Evolutionary conservation across 1,140 invertebrate species (phyloP).

Genomic region (Drosophila lacertosa): DNA sequence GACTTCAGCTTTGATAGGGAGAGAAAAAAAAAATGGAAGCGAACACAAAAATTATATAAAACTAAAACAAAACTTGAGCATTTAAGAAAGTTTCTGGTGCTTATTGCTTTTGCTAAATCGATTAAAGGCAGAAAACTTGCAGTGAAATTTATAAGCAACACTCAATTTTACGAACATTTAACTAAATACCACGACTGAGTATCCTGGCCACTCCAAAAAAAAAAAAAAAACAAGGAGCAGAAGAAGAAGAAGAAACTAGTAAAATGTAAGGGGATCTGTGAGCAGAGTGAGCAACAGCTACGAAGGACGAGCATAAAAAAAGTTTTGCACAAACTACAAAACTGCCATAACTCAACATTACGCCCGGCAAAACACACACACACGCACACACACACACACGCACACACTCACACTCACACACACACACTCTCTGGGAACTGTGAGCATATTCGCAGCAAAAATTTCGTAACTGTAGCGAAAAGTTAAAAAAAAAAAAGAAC

Average conservation of each 20-base stretch:
- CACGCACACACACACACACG: slow-evolving; percentile 30
- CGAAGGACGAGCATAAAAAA: slow-evolving; percentile 66
- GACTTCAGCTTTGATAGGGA: slow-evolving; percentile 27
- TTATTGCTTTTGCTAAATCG: slow-evolving; percentile 77
- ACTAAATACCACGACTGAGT: slow-evolving; percentile 66
- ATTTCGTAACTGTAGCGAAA: slow-evolving; percentile 62
- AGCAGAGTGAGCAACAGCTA: slow-evolving; percentile 31
- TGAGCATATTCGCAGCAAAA: slow-evolving; percentile 60
- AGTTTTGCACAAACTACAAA: slow-evolving; percentile 75
- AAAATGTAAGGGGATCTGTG: slow-evolving; percentile 2
- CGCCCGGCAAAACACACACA: slow-evolving; percentile 47
- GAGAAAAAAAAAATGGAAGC: slow-evolving; percentile 2
- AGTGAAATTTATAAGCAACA: slow-evolving; percentile 73
- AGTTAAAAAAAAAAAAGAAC: slow-evolving; percentile 41
- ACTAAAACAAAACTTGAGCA: slow-evolving; percentile 70
- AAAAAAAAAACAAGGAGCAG: neutral
- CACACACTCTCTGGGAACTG: neutral
- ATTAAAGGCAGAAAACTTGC: slow-evolving; percentile 61
- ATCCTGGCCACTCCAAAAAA: slow-evolving; percentile 5
- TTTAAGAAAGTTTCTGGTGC: slow-evolving; percentile 68
- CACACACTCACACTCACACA: slow-evolving; percentile 5
- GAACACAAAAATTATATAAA: slow-evolving; percentile 30
- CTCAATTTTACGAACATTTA: slow-evolving; percentile 81
- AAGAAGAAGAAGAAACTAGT: neutral
- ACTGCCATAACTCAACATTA: slow-evolving; percentile 83